Conservation (phyloP, 2,113 vertebrate genomes). For the Aegithalos caudatus region DNA sequence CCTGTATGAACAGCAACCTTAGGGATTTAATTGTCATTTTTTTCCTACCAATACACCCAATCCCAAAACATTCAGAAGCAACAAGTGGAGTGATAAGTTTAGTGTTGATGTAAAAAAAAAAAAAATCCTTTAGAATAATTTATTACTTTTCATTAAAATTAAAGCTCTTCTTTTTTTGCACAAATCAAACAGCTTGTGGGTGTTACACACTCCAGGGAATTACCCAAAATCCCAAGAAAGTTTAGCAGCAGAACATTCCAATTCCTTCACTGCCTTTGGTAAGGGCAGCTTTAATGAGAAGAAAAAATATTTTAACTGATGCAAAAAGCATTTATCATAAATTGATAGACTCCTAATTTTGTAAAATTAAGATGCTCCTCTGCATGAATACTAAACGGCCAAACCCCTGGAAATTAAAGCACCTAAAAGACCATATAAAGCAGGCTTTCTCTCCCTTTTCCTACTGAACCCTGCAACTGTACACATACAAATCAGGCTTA, state of each 20-base stretch:
- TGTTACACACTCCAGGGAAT: neutral
- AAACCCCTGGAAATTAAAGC: neutral
- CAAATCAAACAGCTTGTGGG: neutral
- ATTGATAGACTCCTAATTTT: neutral
- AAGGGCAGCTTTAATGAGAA: neutral
- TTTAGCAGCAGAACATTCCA: neutral
- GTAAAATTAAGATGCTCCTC: neutral
- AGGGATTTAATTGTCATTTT: neutral
- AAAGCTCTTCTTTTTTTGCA: neutral
- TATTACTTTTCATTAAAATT: neutral
- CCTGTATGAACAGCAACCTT: neutral
- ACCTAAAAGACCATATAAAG: neutral
- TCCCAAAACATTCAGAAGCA: neutral
- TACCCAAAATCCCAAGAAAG: neutral
- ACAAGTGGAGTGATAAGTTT: neutral
- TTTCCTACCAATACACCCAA: neutral
- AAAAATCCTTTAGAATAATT: neutral
- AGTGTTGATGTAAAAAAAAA: neutral
- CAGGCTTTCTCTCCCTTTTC: neutral
- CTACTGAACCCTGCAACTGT: neutral
- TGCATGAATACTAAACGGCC: neutral
- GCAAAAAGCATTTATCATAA: neutral
- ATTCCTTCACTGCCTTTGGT: neutral
- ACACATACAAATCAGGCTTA: neutral
- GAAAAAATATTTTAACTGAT: neutral